These are phyloP conservation scores for Morone saxatilis DNA, from an alignment of 2,113 vertebrate genomes.

Conservation along the genomic window DNA sequence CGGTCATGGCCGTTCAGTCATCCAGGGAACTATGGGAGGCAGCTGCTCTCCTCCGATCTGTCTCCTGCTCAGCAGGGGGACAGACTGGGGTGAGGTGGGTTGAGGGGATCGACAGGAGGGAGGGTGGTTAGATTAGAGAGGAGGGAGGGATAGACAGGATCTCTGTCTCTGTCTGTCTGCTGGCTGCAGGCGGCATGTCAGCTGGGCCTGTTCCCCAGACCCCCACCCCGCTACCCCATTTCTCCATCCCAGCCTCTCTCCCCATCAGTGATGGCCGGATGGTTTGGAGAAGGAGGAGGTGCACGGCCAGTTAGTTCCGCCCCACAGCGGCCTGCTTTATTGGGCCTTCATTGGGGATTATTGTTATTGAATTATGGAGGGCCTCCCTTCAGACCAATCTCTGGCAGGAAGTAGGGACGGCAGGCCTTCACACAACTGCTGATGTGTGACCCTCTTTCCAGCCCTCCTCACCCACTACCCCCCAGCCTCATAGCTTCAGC, in stretches of 20 bases:
- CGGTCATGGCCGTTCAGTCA: slow-evolving; percentile 72
- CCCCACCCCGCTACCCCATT: slow-evolving; percentile 49
- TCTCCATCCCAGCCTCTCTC: slow-evolving; percentile 49
- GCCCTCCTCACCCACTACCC: slow-evolving; percentile 20
- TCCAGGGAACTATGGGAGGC: slow-evolving; percentile 70
- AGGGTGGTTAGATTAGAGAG: slow-evolving; percentile 31
- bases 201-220: slow-evolving; percentile 78
- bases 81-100: slow-evolving; percentile 26
- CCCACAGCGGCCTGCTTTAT: slow-evolving; percentile 74
- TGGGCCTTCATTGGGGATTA: slow-evolving; percentile 84
- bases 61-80: slow-evolving; percentile 51
- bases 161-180: slow-evolving; percentile 47
- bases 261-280: slow-evolving; percentile 69
- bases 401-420: slow-evolving; percentile 68
- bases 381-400: slow-evolving; percentile 62
- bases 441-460: slow-evolving; percentile 62
- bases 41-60: slow-evolving; percentile 76
- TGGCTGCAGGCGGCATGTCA: slow-evolving; percentile 77
- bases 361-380: slow-evolving; percentile 87
- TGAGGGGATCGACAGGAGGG: slow-evolving; percentile 31
- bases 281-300: slow-evolving; percentile 66
- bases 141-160: slow-evolving; percentile 34
- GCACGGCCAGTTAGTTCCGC: slow-evolving; percentile 75
- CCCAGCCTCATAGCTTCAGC: slow-evolving; percentile 30
- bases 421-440: slow-evolving; percentile 65